Evolutionary conservation across 1,140 invertebrate genomes (phyloP), one percentile per base, ranked within the genome.

Genomic region (Apis cerana): DNA sequence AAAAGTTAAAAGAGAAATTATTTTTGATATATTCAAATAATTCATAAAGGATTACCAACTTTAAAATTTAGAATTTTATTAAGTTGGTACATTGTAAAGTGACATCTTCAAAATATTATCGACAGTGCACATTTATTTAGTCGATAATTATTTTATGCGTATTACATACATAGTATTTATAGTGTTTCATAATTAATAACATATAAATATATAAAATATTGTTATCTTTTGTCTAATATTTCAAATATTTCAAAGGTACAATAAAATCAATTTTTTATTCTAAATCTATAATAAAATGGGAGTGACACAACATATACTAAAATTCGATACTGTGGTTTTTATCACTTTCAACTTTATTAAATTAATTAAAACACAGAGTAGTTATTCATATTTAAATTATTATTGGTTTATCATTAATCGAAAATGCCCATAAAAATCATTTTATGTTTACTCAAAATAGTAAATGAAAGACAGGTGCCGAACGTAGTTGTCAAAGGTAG

Each of bases 401-500:
- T 33, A 10, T 56, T n/a, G 3, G 54, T 75, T 10, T 13, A 56
- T 64, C 0, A 2, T 52, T 72, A 17, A 43, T 59, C n/a, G 50
- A 75, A 21, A 17, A 80, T 80, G 21, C 17, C 7, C 33, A 15
- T 15, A 0, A 65, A 5, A 21, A 48, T 56, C 21, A 13, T 9
- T 15, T 69, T 9, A 7, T 17, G 33, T 59, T 71, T 9, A 48
- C 10, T 43, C 7, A 10, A 54, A 64, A 71, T 21, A 2, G n/a
- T 19, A 59, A 21, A 68, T 13, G 15, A 43, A 15, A 27, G 11
- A 23, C 27, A 13, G 10, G 9, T 33, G 54, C 12, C 78, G 62
- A 84, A 70, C 82, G 21, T 84, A 52, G 56, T 75, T 33, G 54
- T 62, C 56, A 56, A 33, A 67, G 56, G 21, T 85, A 75, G 80